phyloP scores from a whole-genome alignment of 2,113 vertebrate genomes.

The Onychorhynchus coronatus region DNA sequence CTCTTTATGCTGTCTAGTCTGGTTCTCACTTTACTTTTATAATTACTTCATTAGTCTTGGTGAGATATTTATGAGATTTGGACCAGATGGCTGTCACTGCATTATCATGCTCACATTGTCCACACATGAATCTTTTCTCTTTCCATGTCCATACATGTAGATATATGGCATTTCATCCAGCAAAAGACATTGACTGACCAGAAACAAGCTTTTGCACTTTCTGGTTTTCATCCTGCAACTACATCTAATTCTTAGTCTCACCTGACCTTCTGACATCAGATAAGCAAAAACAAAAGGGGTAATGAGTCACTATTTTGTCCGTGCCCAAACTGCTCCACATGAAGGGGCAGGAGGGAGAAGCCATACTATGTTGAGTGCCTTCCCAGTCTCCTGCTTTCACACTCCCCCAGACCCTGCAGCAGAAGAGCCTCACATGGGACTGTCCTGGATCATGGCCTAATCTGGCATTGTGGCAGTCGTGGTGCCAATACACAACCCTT shows the following conservation, averaged over 20 bases:
- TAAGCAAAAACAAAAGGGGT: accelerated
- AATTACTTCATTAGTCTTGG: not conserved
- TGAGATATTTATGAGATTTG: not conserved
- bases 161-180: not conserved
- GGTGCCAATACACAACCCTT: not conserved
- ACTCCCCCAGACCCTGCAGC: accelerated
- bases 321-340: accelerated
- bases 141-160: accelerated
- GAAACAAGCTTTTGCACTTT: not conserved
- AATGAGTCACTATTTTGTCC: not conserved
- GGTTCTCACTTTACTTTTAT: not conserved
- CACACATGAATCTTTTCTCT: not conserved
- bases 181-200: not conserved
- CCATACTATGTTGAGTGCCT: accelerated
- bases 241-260: not conserved
- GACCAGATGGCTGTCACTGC: not conserved
- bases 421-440: accelerated
- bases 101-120: not conserved
- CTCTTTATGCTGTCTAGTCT: not conserved
- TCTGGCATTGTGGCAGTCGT: accelerated
- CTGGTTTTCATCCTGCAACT: not conserved
- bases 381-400: not conserved
- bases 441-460: accelerated
- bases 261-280: not conserved
- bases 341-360: not conserved